Percentiles rank a stretch among this genome's conserved stretches.
These are phyloP conservation scores for Bradypus variegatus DNA, from an alignment of 2,797 vertebrate species.

Conservation along the genomic window DNA sequence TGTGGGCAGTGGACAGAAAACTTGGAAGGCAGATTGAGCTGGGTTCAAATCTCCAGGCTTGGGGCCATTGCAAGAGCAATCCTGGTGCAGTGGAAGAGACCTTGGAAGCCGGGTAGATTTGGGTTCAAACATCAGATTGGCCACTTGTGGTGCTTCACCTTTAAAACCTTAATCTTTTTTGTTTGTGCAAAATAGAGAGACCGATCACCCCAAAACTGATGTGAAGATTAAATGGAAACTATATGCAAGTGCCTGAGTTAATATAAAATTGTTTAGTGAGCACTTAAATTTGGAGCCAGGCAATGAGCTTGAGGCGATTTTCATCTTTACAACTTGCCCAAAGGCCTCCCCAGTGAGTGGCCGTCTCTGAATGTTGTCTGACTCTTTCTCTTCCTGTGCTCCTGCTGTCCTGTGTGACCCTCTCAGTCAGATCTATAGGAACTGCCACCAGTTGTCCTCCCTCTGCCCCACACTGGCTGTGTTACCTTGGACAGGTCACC, in stretches of 20 bases:
- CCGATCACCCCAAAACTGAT: background rate
- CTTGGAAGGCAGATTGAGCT: conserved; percentile 1
- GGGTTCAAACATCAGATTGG: background rate
- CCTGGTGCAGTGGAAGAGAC: background rate
- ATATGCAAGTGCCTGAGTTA: background rate
- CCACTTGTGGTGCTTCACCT: background rate
- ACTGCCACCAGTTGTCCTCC: background rate
- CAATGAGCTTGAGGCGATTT: background rate
- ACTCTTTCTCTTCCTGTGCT: background rate
- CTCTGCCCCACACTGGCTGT: background rate
- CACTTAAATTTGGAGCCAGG: background rate
- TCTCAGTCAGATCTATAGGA: background rate
- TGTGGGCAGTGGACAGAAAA: background rate
- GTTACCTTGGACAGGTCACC: background rate
- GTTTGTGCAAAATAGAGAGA: conserved; percentile 6
- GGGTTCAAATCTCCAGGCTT: background rate
- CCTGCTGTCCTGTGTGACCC: background rate
- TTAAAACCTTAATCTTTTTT: conserved; percentile 23
- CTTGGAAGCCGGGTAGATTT: background rate
- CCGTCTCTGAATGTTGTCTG: background rate
- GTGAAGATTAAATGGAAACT: background rate
- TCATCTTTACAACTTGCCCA: background rate
- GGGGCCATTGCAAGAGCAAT: background rate
- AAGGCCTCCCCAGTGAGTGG: background rate
- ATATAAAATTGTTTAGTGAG: background rate